Evolutionary conservation across 1,140 invertebrate genomes (phyloP).

Genomic region (Zaprionus capensis): DNA sequence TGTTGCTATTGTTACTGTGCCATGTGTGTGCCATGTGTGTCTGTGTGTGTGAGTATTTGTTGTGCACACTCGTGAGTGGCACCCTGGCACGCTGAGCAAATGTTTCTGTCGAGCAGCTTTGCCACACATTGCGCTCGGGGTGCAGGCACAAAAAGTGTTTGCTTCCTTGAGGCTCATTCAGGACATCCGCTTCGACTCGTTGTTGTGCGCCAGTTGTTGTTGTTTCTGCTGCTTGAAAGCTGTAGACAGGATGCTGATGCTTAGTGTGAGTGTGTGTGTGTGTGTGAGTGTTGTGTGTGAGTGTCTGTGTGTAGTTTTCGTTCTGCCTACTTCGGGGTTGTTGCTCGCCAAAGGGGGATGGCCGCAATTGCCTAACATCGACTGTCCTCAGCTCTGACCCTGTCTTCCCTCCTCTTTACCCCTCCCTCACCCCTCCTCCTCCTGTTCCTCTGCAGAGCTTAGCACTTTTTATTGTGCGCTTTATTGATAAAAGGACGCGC

Average conservation of each 20-base stretch:
- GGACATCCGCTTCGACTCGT: slow-evolving; percentile 58
- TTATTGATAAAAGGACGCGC: slow-evolving; percentile 41
- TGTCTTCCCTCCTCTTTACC: background rate
- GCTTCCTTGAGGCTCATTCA: slow-evolving; percentile 77
- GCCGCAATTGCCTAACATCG: slow-evolving; percentile 36
- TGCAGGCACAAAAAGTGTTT: slow-evolving; percentile 67
- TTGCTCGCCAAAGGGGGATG: slow-evolving; percentile 35
- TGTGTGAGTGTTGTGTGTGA: background rate
- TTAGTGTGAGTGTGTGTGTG: background rate
- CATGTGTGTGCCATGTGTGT: background rate
- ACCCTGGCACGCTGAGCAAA: slow-evolving; percentile 36
- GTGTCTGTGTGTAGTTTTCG: slow-evolving; percentile 11
- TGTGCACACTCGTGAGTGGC: slow-evolving; percentile 39
- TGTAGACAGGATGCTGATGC: slow-evolving; percentile 29
- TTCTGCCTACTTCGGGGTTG: slow-evolving; percentile 22
- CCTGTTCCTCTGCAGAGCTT: slow-evolving; percentile 42
- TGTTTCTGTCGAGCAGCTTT: slow-evolving; percentile 47
- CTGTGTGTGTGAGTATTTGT: slow-evolving; percentile 27
- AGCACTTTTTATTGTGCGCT: slow-evolving; percentile 60
- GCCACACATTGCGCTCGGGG: slow-evolving; percentile 55
- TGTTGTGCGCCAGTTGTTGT: slow-evolving; percentile 30
- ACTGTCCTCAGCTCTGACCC: slow-evolving; percentile 11
- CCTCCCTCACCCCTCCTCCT: background rate
- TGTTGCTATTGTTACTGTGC: slow-evolving; percentile 11
- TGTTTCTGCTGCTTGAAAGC: slow-evolving; percentile 29